Conservation (phyloP, 2,797 vertebrate species). For the Lophotriccus pileatus region DNA sequence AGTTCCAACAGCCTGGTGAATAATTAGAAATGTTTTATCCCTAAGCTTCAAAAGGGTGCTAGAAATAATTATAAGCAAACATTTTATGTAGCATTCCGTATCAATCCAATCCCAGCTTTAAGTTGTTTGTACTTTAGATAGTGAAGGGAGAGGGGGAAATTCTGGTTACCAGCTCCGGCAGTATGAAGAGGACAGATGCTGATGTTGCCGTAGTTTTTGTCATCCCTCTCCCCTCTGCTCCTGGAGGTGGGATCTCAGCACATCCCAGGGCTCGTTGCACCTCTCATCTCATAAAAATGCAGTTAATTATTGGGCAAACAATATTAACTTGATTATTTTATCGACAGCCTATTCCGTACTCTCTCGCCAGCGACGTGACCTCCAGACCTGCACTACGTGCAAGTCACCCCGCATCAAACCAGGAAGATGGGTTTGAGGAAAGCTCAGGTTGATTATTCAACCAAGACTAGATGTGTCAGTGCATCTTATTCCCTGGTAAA, state of each 20-base stretch:
- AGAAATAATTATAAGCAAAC: slow-evolving; percentile 83
- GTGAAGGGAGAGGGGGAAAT: slow-evolving; percentile 25
- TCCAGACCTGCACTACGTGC: accelerated
- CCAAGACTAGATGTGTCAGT: not conserved
- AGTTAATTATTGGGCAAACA: slow-evolving; percentile 59
- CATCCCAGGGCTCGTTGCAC: not conserved
- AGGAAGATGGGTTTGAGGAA: not conserved
- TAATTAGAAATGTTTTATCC: slow-evolving; percentile 83
- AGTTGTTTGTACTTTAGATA: slow-evolving; percentile 66
- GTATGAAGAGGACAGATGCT: slow-evolving; percentile 29
- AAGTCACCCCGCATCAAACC: accelerated
- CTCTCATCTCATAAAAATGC: slow-evolving; percentile 28
- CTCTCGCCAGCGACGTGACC: not conserved
- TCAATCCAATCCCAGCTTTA: slow-evolving; percentile 69
- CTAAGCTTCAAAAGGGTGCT: slow-evolving; percentile 79
- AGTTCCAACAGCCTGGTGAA: slow-evolving; percentile 76
- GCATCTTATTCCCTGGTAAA: not conserved
- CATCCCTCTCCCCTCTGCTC: slow-evolving; percentile 22
- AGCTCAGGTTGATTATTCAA: not conserved
- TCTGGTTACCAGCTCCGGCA: slow-evolving; percentile 40
- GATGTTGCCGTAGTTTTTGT: not conserved
- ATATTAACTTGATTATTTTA: slow-evolving; percentile 40
- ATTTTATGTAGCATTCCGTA: slow-evolving; percentile 72
- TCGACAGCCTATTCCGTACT: not conserved
- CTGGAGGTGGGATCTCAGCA: slow-evolving; percentile 7